Base-by-base conservation (phyloP, 2,113 vertebrate genomes). In the Scophthalmus maximus region DNA sequence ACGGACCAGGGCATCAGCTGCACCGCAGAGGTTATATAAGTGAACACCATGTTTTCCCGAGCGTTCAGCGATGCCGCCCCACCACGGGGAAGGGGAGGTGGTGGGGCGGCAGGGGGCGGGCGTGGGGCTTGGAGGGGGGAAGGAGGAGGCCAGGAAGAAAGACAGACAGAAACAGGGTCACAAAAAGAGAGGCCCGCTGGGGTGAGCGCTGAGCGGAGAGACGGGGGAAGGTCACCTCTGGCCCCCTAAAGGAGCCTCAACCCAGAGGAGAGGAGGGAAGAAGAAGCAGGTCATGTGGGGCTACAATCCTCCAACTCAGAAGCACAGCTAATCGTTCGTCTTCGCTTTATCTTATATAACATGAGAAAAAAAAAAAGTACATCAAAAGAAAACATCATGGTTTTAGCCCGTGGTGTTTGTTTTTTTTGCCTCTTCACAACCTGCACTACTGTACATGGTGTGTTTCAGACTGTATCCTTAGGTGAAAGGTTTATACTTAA, bases 11-110 rank as follows among this genome's bases (percentile, higher is more conserved):
- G 86, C 89, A 86, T 89, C 84, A 87, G 88, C 88, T 86, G 85
- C 82, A 78, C 68, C 42, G 79, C 52, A 47, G 27, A 50, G 72
- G 86, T 94, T 93, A 93, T 81, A 88, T 92, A 91, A 94, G 84
- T 79, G 74, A 76, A 83, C 76, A 76, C 83, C 46, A 72, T 68
- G 74, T 87, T 84, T 88, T n/a, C n/a, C 78, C 40, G 56, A 82
- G 82, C 79, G 63, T 77, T 85, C 68, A 65, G 76, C 70, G 25
- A 49, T 27, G 53, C 60, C 79, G 79, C 82, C 73, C 59, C 65
- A 58, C 80, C 62, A 44, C 5, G 58, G 72, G 86, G 72, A 78
- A 46, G 17, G 66, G 40, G 65, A 73, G 78, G 20, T 10, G 23
- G 22, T 15, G 23, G 12, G 8, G 8, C 10, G 10, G 47, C 5